Evolutionary conservation across 2,888 invertebrate species (phyloP).

Genomic region (Tipula unca): DNA sequence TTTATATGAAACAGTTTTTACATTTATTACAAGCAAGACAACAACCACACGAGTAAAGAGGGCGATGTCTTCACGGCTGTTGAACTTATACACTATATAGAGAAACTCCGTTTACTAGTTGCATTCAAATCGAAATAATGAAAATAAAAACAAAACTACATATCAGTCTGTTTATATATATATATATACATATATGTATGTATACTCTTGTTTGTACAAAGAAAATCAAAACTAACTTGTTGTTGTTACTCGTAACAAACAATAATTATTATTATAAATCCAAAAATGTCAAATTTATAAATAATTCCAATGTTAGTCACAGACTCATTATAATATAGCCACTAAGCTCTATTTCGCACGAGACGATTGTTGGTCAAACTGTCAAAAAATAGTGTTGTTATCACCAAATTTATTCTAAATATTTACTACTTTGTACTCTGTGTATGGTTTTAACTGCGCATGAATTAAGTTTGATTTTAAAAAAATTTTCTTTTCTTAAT

Average conservation of each 20-base stretch:
- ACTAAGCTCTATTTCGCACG: not conserved
- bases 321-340: no score
- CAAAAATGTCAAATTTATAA: not conserved
- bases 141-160: not conserved
- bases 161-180: not conserved
- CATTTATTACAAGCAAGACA: not conserved
- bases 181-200: not conserved
- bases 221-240: not conserved
- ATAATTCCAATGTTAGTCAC: no score
- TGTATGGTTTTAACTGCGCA: not conserved
- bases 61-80: slow-evolving; percentile 24
- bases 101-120: not conserved
- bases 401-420: not conserved
- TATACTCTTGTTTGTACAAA: not conserved
- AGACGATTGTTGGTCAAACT: not conserved
- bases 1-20: not conserved
- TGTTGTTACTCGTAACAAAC: not conserved
- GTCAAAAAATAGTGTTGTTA: not conserved
- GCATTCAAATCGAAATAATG: slow-evolving; percentile 8
- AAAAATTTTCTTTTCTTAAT: not conserved
- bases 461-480: not conserved
- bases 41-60: slow-evolving; percentile 21
- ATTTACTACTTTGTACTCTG: not conserved
- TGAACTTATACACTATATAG: slow-evolving; percentile 18
- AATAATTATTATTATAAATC: not conserved